phyloP scores from a whole-genome alignment of 1,140 invertebrate species.

The Theocolax elegans region DNA sequence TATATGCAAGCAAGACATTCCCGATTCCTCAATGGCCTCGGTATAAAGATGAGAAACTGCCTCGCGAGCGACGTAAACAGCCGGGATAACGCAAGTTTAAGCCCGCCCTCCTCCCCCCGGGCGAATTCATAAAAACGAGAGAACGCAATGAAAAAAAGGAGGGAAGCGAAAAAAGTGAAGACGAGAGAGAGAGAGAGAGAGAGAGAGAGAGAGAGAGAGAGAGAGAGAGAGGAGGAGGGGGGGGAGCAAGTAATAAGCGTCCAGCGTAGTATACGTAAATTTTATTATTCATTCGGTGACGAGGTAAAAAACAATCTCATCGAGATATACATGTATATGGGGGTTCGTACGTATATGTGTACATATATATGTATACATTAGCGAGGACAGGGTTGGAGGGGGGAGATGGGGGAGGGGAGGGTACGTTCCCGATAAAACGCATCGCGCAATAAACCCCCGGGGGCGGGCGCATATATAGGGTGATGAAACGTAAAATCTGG shows the following conservation, averaged over 20 bases:
- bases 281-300: conserved; percentile 8
- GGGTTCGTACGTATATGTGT: too few relatives aligned
- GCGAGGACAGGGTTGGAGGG: too few relatives aligned
- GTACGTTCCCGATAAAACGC: conserved; percentile 27
- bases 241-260: too few relatives aligned
- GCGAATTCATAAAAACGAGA: too few relatives aligned
- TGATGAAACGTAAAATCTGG: conserved; percentile 4
- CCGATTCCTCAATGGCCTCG: background rate
- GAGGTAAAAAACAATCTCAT: conserved; percentile 10
- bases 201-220: too few relatives aligned
- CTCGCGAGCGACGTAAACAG: background rate
- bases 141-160: too few relatives aligned
- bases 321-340: background rate
- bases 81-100: background rate
- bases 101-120: too few relatives aligned
- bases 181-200: too few relatives aligned
- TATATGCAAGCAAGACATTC: background rate
- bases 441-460: conserved; percentile 5
- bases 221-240: too few relatives aligned
- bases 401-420: too few relatives aligned
- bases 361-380: too few relatives aligned
- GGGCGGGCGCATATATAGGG: background rate
- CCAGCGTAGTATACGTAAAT: background rate
- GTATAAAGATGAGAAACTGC: background rate
- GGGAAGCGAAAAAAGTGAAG: too few relatives aligned